Conservation (phyloP, 2,888 invertebrate genomes). For the Parochlus steinenii region DNA sequence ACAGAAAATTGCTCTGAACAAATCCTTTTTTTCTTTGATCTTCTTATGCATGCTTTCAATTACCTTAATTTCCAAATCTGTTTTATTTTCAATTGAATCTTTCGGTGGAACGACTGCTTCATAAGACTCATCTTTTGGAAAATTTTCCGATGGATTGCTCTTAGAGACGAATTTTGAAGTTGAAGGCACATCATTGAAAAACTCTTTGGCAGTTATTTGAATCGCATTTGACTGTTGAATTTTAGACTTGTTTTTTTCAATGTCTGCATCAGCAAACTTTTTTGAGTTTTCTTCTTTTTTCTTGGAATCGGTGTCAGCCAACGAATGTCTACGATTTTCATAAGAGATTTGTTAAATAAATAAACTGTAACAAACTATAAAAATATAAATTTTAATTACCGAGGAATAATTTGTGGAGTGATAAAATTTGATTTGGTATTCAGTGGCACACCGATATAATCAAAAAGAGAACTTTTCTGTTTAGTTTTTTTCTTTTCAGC, state of each 20-base stretch:
- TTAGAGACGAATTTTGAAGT: constrained; percentile 4
- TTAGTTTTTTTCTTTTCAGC: constrained; percentile 41
- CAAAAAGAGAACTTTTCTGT: constrained; percentile 57
- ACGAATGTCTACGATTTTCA: too few species aligned
- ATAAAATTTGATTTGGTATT: constrained; percentile 38
- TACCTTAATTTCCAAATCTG: constrained; percentile 23
- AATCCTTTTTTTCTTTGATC: constrained; percentile 47
- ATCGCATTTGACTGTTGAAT: constrained; percentile 4
- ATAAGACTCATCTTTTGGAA: constrained; percentile 3
- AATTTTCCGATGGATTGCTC: constrained; percentile 1
- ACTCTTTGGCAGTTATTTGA: constrained; percentile 12
- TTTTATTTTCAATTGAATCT: constrained; percentile 17
- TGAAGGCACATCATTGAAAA: constrained; percentile 8
- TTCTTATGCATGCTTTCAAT: constrained; percentile 24
- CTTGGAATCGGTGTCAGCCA: constrained; percentile 1
- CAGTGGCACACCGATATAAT: constrained; percentile 47
- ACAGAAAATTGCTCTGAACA: constrained; percentile 81
- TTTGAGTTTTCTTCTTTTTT: not conserved
- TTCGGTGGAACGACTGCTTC: not conserved
- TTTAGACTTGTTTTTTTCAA: constrained; percentile 11
- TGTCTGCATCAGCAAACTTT: too few species aligned
- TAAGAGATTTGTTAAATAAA: not conserved
- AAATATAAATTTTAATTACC: not conserved
- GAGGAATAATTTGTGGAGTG: constrained; percentile 27
- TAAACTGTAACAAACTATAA: not conserved